A percentile compares a stretch with the other conserved stretches of the same genome.
These are phyloP conservation scores for Drosophila paramelanica DNA, from an alignment of 2,888 invertebrate species.

Conservation along the genomic window DNA sequence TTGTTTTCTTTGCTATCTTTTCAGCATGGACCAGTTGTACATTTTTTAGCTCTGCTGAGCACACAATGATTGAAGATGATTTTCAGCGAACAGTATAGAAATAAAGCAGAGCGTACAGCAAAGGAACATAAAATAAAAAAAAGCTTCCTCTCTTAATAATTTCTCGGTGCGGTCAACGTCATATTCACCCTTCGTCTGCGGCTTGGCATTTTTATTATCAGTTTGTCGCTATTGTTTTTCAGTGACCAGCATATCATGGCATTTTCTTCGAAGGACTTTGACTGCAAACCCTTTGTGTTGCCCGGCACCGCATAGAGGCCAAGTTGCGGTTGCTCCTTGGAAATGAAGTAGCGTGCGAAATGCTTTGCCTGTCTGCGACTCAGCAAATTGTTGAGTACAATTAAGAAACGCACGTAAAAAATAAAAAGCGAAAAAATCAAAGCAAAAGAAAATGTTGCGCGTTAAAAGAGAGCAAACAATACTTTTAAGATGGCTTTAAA, in stretches of 20 bases:
- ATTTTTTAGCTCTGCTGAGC: slow-evolving; percentile 27
- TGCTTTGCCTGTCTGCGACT: slow-evolving; percentile 2
- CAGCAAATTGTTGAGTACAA: slow-evolving; percentile 8
- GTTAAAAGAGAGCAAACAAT: background rate
- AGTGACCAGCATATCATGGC: slow-evolving; percentile 33
- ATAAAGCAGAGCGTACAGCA: background rate
- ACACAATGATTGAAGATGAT: slow-evolving; percentile 35
- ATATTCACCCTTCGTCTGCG: slow-evolving; percentile 21
- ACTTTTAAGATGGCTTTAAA: background rate
- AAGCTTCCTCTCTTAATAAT: background rate
- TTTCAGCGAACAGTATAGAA: slow-evolving; percentile 6
- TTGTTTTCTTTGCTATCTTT: slow-evolving; percentile 59
- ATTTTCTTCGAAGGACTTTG: slow-evolving; percentile 19
- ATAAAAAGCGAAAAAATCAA: background rate
- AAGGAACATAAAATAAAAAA: slow-evolving; percentile 1
- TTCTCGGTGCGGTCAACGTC: background rate
- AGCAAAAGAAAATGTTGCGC: slow-evolving; percentile 2
- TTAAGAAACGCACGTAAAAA: slow-evolving; percentile 11
- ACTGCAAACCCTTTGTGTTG: slow-evolving; percentile 14
- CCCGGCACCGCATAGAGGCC: background rate
- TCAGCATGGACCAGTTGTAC: slow-evolving; percentile 42
- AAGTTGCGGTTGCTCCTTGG: slow-evolving; percentile 5
- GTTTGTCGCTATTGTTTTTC: slow-evolving; percentile 35
- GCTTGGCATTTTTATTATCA: slow-evolving; percentile 27
- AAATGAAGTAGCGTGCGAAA: slow-evolving; percentile 28